These are phyloP conservation scores for Atrichornis clamosus DNA, from an alignment of 2,113 vertebrate species.

Conservation along the genomic window DNA sequence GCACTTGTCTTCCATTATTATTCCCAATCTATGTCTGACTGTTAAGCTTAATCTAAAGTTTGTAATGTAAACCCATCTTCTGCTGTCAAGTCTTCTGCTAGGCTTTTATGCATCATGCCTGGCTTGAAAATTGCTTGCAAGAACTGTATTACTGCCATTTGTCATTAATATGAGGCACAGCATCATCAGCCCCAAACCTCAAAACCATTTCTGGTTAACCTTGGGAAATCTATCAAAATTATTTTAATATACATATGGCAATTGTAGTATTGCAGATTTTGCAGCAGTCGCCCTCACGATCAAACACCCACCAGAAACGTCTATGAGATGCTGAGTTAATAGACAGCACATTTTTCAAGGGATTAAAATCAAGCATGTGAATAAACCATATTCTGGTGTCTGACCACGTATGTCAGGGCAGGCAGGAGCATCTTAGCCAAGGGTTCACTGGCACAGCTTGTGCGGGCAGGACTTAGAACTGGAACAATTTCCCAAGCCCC, in stretches of 20 bases:
- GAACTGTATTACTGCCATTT: slow-evolving; percentile 11
- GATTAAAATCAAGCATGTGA: neutral
- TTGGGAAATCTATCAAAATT: slow-evolving; percentile 62
- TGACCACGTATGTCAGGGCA: neutral
- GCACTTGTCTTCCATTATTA: neutral
- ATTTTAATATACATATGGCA: slow-evolving; percentile 18
- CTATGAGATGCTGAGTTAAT: neutral
- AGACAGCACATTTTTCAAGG: neutral
- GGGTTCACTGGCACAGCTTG: neutral
- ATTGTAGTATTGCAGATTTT: neutral
- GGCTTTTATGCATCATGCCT: neutral
- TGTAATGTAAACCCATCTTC: neutral
- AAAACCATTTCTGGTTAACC: slow-evolving; percentile 30
- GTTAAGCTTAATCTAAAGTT: neutral
- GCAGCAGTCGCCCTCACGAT: neutral
- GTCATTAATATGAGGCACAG: slow-evolving; percentile 36
- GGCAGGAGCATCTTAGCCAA: neutral
- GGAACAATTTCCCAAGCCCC: neutral
- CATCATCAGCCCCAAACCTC: slow-evolving; percentile 31
- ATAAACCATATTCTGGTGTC: neutral
- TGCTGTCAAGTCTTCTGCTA: neutral
- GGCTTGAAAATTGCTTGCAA: slow-evolving; percentile 40
- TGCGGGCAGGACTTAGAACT: neutral
- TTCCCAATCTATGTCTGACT: neutral
- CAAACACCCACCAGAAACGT: neutral